phyloP scores from a whole-genome alignment of 2,888 invertebrate species.

The Nemurella pictetii region DNA sequence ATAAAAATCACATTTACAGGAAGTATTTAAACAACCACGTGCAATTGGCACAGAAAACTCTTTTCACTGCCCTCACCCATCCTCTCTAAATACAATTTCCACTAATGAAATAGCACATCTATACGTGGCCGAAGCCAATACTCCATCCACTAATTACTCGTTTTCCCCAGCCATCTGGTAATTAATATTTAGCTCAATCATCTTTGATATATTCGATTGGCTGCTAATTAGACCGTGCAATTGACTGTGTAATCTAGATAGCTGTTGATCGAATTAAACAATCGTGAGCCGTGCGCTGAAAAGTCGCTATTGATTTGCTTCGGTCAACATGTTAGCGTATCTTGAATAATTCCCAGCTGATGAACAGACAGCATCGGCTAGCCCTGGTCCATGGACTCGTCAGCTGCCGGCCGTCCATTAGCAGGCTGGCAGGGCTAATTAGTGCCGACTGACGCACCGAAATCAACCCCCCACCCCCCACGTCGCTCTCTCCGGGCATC shows the following conservation, averaged over 20 bases:
- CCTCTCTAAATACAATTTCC: too few relatives aligned
- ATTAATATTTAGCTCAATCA: background rate
- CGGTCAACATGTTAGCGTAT: background rate
- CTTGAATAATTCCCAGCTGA: background rate
- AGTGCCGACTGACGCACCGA: too few relatives aligned
- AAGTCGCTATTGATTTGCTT: background rate
- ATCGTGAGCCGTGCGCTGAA: background rate
- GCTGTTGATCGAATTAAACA: slow-evolving; percentile 12
- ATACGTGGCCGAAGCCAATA: background rate
- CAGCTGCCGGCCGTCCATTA: too few relatives aligned
- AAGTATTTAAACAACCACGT: too few relatives aligned
- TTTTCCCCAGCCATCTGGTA: background rate
- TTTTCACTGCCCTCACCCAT: too few relatives aligned
- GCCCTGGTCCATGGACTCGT: too few relatives aligned
- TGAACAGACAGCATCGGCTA: background rate
- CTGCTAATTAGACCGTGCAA: background rate
- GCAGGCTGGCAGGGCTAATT: too few relatives aligned
- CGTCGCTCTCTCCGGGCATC: too few relatives aligned
- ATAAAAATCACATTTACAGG: too few relatives aligned
- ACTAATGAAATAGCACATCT: too few relatives aligned
- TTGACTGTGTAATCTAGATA: background rate
- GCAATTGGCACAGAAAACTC: too few relatives aligned
- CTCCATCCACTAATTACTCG: background rate
- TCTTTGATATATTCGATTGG: background rate
- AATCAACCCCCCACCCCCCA: too few relatives aligned